Evolutionary conservation across 2,797 vertebrate species (phyloP).

Genomic region (Megaceryle alcyon): DNA sequence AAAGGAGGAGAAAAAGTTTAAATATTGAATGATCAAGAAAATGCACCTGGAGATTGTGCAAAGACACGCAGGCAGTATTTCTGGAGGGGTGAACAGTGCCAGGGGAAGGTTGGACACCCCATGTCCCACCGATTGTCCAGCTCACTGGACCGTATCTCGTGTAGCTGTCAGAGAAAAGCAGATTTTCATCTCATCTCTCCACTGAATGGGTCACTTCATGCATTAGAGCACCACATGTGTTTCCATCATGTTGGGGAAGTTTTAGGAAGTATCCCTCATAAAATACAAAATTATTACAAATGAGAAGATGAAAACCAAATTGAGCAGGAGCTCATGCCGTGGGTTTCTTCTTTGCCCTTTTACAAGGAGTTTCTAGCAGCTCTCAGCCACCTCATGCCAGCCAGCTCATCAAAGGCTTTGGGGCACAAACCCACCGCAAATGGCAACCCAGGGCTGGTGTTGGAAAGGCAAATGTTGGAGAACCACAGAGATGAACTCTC

Average conservation of each 20-base stretch:
- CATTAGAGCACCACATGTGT: slow-evolving; percentile 44
- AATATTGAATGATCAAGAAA: background rate
- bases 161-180: background rate
- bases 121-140: background rate
- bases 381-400: background rate
- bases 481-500: background rate
- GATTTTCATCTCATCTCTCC: slow-evolving; percentile 22
- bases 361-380: slow-evolving; percentile 27
- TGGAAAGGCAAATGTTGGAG: background rate
- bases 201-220: background rate
- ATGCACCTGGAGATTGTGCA: background rate
- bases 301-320: slow-evolving; percentile 52
- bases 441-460: background rate
- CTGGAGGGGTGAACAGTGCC: background rate
- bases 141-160: background rate
- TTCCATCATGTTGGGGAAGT: slow-evolving; percentile 53
- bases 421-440: background rate
- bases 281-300: slow-evolving; percentile 58
- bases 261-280: slow-evolving; percentile 66
- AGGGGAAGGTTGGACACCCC: background rate
- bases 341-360: slow-evolving; percentile 19
- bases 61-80: background rate
- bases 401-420: background rate
- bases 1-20: background rate
- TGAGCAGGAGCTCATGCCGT: background rate